Conservation (phyloP, 1,140 invertebrate genomes). For the Camponotus floridanus region DNA sequence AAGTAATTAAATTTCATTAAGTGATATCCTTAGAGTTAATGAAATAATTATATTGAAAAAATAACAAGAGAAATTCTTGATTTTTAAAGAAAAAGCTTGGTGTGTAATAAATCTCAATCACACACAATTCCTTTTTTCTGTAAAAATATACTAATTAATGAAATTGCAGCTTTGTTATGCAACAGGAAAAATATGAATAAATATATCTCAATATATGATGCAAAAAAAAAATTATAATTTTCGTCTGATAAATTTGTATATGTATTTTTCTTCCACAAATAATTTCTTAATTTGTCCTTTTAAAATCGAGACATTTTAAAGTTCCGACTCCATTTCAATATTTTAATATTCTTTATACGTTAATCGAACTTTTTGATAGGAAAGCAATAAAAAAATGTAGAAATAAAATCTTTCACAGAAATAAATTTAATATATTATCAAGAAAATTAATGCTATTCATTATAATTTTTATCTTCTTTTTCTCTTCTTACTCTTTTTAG, state of each 20-base stretch:
- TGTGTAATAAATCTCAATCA: not conserved
- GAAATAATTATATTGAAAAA: not conserved
- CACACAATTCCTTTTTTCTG: not conserved
- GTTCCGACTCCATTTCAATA: not conserved
- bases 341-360: not conserved
- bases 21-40: not conserved
- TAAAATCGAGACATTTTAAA: too few relatives aligned
- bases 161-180: not conserved
- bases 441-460: not conserved
- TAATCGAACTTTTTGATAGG: not conserved
- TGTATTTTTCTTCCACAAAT: not conserved
- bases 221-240: not conserved
- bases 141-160: not conserved
- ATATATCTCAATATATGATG: not conserved
- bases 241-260: not conserved
- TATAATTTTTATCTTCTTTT: not conserved
- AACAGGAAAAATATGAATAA: not conserved
- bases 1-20: conserved; percentile 14
- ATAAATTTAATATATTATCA: not conserved
- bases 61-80: not conserved
- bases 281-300: not conserved
- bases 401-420: not conserved
- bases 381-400: not conserved
- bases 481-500: not conserved
- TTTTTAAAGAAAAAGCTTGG: not conserved